phyloP scores from a whole-genome alignment of 2,888 invertebrate species.

The Phanerotoma sp. region DNA sequence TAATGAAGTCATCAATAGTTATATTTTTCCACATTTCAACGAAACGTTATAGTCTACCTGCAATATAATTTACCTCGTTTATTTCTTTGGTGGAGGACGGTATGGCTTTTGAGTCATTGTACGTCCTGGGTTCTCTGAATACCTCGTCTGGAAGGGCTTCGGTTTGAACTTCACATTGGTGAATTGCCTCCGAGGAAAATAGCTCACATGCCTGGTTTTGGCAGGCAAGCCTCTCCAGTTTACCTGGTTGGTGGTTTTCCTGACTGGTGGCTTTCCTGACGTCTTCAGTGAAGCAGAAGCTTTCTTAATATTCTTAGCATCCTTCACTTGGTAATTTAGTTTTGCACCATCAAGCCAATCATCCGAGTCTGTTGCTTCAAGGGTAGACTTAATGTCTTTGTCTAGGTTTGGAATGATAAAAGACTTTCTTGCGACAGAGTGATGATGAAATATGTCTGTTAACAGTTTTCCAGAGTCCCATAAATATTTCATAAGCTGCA shows the following conservation, averaged over 20 bases:
- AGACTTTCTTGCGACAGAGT: slow-evolving; percentile 19
- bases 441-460: slow-evolving; percentile 15
- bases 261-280: not conserved
- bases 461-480: slow-evolving; percentile 23
- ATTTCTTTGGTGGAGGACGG: not conserved
- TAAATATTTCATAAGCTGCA: slow-evolving; percentile 14
- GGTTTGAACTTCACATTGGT: slow-evolving; percentile 1
- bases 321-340: slow-evolving; percentile 21
- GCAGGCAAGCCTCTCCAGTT: slow-evolving; percentile 17
- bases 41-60: slow-evolving; percentile 14
- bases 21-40: slow-evolving; percentile 16
- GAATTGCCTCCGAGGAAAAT: not conserved
- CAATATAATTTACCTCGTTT: slow-evolving; percentile 18
- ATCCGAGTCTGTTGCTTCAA: not conserved
- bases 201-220: slow-evolving; percentile 6
- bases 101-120: not conserved
- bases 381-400: not conserved
- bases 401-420: slow-evolving; percentile 18
- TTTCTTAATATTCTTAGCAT: slow-evolving; percentile 21
- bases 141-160: not conserved
- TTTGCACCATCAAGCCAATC: slow-evolving; percentile 22
- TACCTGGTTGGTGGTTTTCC: slow-evolving; percentile 13
- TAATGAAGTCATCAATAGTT: slow-evolving; percentile 15
- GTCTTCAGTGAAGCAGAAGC: slow-evolving; percentile 14
- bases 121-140: not conserved